These are phyloP conservation scores for Ochlodes sylvanus DNA, from an alignment of 2,888 invertebrate genomes.

Conservation along the genomic window DNA sequence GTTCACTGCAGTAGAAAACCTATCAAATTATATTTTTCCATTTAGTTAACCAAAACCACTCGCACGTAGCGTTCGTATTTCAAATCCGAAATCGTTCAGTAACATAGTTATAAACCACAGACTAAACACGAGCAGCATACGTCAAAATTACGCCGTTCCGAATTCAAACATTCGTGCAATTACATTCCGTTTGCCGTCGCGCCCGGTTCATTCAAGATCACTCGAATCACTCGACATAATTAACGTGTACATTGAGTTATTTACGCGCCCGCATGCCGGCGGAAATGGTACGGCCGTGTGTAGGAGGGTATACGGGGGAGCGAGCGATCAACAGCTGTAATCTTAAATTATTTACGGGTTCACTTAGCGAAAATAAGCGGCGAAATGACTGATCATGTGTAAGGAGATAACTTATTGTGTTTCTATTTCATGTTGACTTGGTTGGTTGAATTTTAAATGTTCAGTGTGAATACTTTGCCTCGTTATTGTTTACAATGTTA, in stretches of 20 bases:
- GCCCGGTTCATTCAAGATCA: slow-evolving; percentile 70
- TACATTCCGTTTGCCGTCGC: slow-evolving; percentile 63
- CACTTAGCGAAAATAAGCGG: slow-evolving; percentile 43
- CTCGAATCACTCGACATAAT: slow-evolving; percentile 65
- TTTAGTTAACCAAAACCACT: background rate
- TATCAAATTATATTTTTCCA: background rate
- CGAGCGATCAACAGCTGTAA: slow-evolving; percentile 63
- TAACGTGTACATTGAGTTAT: slow-evolving; percentile 78
- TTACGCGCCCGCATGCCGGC: slow-evolving; percentile 79
- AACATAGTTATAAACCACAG: slow-evolving; percentile 38
- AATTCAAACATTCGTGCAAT: slow-evolving; percentile 65
- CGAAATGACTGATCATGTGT: slow-evolving; percentile 31
- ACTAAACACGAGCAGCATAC: slow-evolving; percentile 41
- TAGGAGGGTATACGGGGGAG: slow-evolving; percentile 48
- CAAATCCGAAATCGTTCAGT: slow-evolving; percentile 33
- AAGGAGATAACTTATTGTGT: slow-evolving; percentile 15
- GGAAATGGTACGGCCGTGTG: slow-evolving; percentile 51
- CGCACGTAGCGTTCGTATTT: slow-evolving; percentile 20
- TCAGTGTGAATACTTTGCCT: background rate
- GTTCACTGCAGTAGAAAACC: background rate
- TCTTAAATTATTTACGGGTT: slow-evolving; percentile 57
- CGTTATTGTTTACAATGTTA: background rate
- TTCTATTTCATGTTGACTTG: slow-evolving; percentile 12
- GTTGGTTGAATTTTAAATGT: background rate
- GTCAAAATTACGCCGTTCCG: slow-evolving; percentile 51